Evolutionary conservation across 2,888 invertebrate species (phyloP).

Genomic region (Liopterus haemorrhoidalis): DNA sequence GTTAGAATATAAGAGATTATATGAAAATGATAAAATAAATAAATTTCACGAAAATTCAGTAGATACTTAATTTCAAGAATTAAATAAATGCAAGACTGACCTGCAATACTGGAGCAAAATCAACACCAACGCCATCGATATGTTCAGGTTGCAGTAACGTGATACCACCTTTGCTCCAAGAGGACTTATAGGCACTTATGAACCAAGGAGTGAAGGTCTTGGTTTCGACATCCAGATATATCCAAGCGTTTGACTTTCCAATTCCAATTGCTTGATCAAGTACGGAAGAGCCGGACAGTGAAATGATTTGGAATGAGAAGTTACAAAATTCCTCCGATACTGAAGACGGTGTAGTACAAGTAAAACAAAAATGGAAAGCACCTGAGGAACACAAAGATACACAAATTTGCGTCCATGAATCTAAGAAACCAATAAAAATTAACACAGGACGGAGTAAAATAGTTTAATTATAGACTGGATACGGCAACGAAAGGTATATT

Average conservation of each 20-base stretch:
- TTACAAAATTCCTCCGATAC: constrained; percentile 8
- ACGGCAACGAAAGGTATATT: too few species aligned
- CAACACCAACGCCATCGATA: constrained; percentile 65
- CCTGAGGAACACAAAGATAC: constrained; percentile 35
- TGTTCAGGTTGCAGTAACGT: constrained; percentile 69
- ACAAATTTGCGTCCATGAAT: constrained; percentile 28
- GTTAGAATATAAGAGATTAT: constrained; percentile 74
- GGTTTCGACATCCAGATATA: constrained; percentile 34
- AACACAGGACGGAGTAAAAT: constrained; percentile 39
- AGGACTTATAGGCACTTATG: constrained; percentile 56
- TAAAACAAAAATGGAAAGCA: constrained; percentile 39
- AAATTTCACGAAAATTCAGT: constrained; percentile 81
- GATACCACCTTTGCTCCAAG: constrained; percentile 50
- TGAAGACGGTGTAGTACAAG: constrained; percentile 4
- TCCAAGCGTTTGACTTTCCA: constrained; percentile 39
- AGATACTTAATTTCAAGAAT: constrained; percentile 77
- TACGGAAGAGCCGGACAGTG: too few species aligned
- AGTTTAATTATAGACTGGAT: constrained; percentile 35
- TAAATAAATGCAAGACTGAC: constrained; percentile 88
- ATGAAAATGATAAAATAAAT: constrained; percentile 88
- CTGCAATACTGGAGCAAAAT: constrained; percentile 87
- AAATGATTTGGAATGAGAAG: constrained; percentile 20
- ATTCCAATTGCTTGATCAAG: constrained; percentile 42
- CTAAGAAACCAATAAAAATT: constrained; percentile 37
- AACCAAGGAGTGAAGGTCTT: constrained; percentile 56